These are phyloP conservation scores for Poecilia wingei DNA, from an alignment of 2,797 vertebrate genomes.

Conservation along the genomic window DNA sequence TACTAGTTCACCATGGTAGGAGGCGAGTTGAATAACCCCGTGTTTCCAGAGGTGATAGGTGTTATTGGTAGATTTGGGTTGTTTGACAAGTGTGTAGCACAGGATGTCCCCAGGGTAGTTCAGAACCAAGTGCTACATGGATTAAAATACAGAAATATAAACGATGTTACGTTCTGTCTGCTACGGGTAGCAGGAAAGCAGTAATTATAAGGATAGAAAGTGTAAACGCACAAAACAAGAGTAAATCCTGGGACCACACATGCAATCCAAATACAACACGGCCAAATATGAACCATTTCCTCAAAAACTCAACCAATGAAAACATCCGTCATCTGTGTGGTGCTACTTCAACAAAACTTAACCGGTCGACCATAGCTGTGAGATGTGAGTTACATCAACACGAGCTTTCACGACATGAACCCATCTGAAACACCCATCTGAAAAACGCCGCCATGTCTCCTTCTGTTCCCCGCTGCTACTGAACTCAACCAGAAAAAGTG, in stretches of 20 bases:
- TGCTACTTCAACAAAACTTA: neutral
- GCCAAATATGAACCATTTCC: neutral
- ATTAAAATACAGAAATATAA: neutral
- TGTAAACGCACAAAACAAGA: neutral
- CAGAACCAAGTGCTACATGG: neutral
- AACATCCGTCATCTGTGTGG: neutral
- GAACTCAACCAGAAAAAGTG: neutral
- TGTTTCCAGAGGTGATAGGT: neutral
- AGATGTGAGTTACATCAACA: neutral
- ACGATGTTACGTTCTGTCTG: neutral
- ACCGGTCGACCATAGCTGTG: neutral
- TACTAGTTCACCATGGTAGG: slow-evolving; percentile 23
- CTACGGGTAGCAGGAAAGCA: neutral
- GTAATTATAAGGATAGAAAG: neutral
- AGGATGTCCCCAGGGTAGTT: neutral
- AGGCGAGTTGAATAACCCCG: slow-evolving; percentile 32
- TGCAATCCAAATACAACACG: neutral
- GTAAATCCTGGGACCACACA: neutral
- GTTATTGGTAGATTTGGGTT: neutral
- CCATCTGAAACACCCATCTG: neutral
- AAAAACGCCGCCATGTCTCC: neutral
- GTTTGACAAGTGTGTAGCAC: slow-evolving; percentile 20
- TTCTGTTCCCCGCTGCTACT: neutral
- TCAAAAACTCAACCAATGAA: neutral
- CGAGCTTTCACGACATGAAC: neutral